A percentile compares a stretch with the other conserved stretches of the same genome.
These are phyloP conservation scores for Upupa epops DNA, from an alignment of 2,113 vertebrate genomes.

Conservation along the genomic window DNA sequence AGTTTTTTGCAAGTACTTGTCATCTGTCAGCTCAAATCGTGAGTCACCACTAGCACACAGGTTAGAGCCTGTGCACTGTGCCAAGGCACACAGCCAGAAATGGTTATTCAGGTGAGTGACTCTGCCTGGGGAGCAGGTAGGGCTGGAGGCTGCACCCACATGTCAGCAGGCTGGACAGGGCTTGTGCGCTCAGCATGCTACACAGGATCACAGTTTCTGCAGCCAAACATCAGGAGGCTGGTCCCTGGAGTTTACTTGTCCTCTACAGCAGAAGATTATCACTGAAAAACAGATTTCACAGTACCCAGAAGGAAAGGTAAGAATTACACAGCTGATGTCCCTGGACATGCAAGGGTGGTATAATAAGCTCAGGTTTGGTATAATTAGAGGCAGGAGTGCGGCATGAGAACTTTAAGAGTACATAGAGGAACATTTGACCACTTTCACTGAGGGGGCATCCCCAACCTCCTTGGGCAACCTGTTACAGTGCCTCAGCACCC, in stretches of 20 bases:
- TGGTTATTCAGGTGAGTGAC: neutral
- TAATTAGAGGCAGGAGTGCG: too few relatives aligned
- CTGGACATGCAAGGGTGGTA: fast-evolving
- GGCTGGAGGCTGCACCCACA: neutral
- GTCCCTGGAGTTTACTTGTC: neutral
- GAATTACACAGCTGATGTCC: neutral
- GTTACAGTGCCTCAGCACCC: too few relatives aligned
- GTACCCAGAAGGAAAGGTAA: neutral
- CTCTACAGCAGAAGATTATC: neutral
- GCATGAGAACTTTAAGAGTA: neutral
- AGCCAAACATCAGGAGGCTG: neutral
- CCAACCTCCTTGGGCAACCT: too few relatives aligned
- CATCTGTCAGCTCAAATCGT: neutral
- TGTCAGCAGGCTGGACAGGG: neutral
- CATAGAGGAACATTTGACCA: neutral
- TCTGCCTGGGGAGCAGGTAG: fast-evolving
- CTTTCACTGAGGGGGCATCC: too few relatives aligned
- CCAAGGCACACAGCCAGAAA: neutral
- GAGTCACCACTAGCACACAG: neutral
- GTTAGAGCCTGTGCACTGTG: neutral
- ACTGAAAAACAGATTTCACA: neutral
- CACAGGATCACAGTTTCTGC: neutral
- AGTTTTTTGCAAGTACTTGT: neutral
- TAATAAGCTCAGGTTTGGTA: too few relatives aligned
- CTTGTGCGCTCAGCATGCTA: fast-evolving